A percentile compares a stretch with the other conserved stretches of the same genome.
Evolutionary conservation across 2,888 invertebrate species (phyloP).

Genomic region (Polyommatus icarus): DNA sequence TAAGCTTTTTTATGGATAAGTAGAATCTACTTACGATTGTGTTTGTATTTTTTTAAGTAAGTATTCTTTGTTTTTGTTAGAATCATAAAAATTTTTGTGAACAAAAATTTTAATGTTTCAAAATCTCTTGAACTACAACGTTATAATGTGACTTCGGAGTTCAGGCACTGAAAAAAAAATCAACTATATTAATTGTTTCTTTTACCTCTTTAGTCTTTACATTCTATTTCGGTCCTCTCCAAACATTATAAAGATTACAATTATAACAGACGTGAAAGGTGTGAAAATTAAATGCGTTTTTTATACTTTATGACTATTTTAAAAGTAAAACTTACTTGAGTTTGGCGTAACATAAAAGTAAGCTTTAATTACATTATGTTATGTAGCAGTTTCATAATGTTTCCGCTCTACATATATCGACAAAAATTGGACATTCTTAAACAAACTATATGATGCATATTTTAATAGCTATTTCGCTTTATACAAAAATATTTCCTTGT

Average conservation of each 20-base stretch:
- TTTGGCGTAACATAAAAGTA: slow-evolving; percentile 1
- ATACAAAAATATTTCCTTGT: not conserved
- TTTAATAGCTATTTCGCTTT: not conserved
- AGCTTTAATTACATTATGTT: slow-evolving; percentile 23
- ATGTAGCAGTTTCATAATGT: slow-evolving; percentile 20
- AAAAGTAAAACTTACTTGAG: slow-evolving; percentile 1
- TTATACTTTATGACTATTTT: not conserved
- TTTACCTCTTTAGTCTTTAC: too few relatives aligned
- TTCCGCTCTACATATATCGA: slow-evolving; percentile 26
- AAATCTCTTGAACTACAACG: too few relatives aligned
- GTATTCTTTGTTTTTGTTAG: too few relatives aligned
- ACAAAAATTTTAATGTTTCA: too few relatives aligned
- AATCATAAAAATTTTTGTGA: too few relatives aligned
- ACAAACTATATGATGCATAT: not conserved
- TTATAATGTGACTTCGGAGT: too few relatives aligned
- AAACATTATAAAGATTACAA: not conserved
- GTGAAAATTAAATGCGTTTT: not conserved
- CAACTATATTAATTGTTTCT: too few relatives aligned
- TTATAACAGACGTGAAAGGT: not conserved
- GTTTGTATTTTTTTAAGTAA: too few relatives aligned
- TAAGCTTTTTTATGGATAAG: too few relatives aligned
- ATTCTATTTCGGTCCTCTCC: not conserved
- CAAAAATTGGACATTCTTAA: slow-evolving; percentile 19
- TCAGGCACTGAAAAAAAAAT: too few relatives aligned
- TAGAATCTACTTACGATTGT: too few relatives aligned